Conservation (phyloP, 2,113 vertebrate species). For the Symphodus melops region DNA sequence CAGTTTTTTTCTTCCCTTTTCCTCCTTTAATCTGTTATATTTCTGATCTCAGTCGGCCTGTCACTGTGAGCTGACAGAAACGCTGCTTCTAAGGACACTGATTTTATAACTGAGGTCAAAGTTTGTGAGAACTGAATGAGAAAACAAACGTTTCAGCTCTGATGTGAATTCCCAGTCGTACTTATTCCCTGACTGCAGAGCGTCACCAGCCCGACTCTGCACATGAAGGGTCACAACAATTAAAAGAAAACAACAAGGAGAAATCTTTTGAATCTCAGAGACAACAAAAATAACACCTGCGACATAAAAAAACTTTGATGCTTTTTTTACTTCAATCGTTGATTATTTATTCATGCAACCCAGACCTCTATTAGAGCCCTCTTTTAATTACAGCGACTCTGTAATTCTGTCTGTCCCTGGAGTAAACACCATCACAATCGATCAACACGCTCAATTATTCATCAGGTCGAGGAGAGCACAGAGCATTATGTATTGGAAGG, state of each 20-base stretch:
- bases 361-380: constrained; percentile 17
- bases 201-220: background rate
- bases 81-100: background rate
- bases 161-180: background rate
- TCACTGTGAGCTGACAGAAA: background rate
- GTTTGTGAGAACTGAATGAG: background rate
- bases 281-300: background rate
- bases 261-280: background rate
- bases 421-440: constrained; percentile 45
- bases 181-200: background rate
- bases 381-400: constrained; percentile 47
- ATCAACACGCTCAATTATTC: constrained; percentile 72
- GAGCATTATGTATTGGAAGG: constrained; percentile 19
- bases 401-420: constrained; percentile 54
- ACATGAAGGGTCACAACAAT: background rate
- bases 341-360: constrained; percentile 27
- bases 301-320: background rate
- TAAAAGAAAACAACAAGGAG: background rate
- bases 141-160: background rate
- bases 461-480: constrained; percentile 26
- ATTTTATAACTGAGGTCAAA: background rate
- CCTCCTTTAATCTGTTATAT: background rate
- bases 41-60: background rate
- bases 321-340: constrained; percentile 17
- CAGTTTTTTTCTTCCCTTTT: background rate